phyloP scores from a whole-genome alignment of 2,797 vertebrate species.

The Anabacerthia variegaticeps region DNA sequence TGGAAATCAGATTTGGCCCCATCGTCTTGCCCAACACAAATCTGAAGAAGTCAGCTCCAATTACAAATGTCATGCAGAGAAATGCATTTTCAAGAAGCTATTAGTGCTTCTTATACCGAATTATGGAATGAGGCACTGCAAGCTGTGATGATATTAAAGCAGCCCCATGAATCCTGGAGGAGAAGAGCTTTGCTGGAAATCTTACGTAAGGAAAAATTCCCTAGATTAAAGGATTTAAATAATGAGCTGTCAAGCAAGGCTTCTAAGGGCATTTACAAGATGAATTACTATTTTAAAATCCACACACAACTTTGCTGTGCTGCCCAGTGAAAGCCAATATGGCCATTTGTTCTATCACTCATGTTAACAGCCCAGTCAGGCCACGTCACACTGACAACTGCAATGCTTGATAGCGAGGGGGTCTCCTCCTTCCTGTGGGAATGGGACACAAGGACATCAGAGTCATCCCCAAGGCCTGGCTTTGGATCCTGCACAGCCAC shows the following conservation, averaged over 20 bases:
- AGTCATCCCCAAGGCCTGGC: background rate
- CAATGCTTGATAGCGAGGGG: accelerated
- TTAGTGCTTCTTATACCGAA: background rate
- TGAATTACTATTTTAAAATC: background rate
- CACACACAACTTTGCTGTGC: background rate
- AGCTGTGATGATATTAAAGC: background rate
- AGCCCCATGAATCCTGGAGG: background rate
- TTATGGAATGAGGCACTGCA: background rate
- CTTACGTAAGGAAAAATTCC: background rate
- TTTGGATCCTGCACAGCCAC: background rate
- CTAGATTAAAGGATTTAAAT: background rate
- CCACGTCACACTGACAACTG: background rate
- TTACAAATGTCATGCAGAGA: background rate
- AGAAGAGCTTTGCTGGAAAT: background rate
- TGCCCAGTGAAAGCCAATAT: background rate
- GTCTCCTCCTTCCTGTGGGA: background rate
- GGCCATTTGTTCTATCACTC: background rate
- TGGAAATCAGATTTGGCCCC: background rate
- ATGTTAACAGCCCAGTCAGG: background rate
- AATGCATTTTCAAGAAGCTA: background rate
- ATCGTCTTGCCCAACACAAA: background rate
- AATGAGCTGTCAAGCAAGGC: background rate
- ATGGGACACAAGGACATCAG: background rate
- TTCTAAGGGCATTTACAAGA: background rate
- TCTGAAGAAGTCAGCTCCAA: background rate